Base-by-base conservation (phyloP, 2,797 vertebrate species). In the Darevskia mixta region DNA sequence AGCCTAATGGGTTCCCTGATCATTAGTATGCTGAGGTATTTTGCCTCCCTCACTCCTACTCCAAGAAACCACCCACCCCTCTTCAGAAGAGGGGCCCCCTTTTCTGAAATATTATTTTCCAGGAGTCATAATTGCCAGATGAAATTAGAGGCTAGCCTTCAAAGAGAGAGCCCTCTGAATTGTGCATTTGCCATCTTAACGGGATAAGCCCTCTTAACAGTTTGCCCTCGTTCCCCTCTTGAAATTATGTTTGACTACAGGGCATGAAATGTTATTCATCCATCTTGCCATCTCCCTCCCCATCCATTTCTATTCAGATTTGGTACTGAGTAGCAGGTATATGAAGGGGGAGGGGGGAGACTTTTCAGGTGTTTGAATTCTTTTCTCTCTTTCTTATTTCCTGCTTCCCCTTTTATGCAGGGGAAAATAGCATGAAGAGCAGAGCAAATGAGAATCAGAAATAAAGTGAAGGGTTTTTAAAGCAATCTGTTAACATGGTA, bases 351-450 rank as follows among this genome's bases (percentile, higher is more conserved):
- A 18, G 35, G 71, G 20, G 10, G 6, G 49, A 38, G n/a, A 25
- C 8, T 92, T 55, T 91, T 93, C 94, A 92, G 95, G 92, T 85
- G 76, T 91, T 91, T 84, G 0, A 38, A 66, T 85, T 69, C 43
- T 90, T 90, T 86, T 82, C 67, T 83, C 85, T 18, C 58, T 10
- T 18, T 6, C 20, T 6, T n/a, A 73, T 66, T 77, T 69, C 27
- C 79, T 0, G 0, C 58, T 91, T 94, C 79, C 71, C 92, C 88
- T 93, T 94, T 94, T 91, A 89, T 89, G 79, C 79, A 67, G 55
- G 87, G 94, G 92, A 95, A 92, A 94, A 91, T 90, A 78, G 90
- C 87, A 84, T 92, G 94, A 95, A 96, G 95, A 94, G 95, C 91
- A 94, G 84, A 94, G 94, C 93, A 95, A 95, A 92, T 83, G 92